These are phyloP conservation scores for Mellivora capensis DNA, from an alignment of 2,113 vertebrate species.

Conservation along the genomic window DNA sequence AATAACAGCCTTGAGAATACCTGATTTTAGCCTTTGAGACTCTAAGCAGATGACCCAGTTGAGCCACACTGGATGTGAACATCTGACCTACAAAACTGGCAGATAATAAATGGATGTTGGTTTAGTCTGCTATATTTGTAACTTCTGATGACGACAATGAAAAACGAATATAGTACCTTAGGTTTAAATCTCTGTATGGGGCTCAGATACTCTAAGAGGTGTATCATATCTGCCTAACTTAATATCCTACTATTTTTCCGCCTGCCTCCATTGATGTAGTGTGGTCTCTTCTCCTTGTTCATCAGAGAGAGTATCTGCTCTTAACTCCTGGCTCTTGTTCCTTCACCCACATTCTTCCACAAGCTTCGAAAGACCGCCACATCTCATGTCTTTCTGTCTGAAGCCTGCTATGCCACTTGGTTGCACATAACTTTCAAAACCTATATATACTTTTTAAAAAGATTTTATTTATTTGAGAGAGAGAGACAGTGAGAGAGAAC, in stretches of 20 bases:
- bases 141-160: neutral
- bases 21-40: neutral
- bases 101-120: neutral
- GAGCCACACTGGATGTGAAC: neutral
- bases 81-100: neutral
- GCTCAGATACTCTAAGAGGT: neutral
- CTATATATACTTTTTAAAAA: neutral
- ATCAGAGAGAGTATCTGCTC: neutral
- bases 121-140: neutral
- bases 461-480: neutral
- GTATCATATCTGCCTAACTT: neutral
- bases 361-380: neutral
- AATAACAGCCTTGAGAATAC: neutral
- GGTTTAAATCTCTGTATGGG: neutral
- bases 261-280: neutral
- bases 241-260: neutral
- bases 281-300: neutral
- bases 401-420: neutral
- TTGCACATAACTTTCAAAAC: neutral
- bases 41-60: neutral
- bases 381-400: neutral
- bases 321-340: neutral
- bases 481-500: neutral
- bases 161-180: neutral
- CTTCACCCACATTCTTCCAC: neutral